Base-by-base conservation (phyloP, 2,888 invertebrate genomes). In the Cheilosia vernalis region DNA sequence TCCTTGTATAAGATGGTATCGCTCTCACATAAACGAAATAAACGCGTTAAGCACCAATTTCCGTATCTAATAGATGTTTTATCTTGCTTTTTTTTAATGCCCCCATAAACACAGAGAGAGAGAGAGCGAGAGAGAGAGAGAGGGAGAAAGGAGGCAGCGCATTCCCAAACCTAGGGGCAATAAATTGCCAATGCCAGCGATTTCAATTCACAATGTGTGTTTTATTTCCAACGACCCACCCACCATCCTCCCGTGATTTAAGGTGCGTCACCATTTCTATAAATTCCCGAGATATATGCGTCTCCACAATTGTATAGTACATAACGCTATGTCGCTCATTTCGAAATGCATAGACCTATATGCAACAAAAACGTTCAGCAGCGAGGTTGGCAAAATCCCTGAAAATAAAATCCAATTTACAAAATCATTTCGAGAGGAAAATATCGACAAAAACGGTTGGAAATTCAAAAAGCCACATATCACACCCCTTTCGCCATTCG, bases 1-100 rank as follows among this genome's bases (percentile, higher is more conserved):
- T 53, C 66, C 44, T 24, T 53, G 60, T 69, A 61, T 77, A 77
- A 77, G 53, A 53, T 69, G 37, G 21, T 53, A 69, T 76, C 60
- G 60, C 53, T 33, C 64, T 7, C 44, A 9, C n/a, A 47, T 40
- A 61, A 77, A 77, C 33, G 44, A 60, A 67, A 70, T 78, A 58
- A 78, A 70, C 17, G 24, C 47, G 51, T 63, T 78, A 73, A 78
- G 73, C 69, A 74, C 73, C 78, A 73, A 78, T 83, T 73, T 78
- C 78, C 83, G 83, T 74, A 84, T 79, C 61, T 77, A 72, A 78
- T 78, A 78, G 78, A 63, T 70, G 61, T 61, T 70, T 63, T 84
- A 70, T 70, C 42, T 73, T 64, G 37, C 77, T 40, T 73, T 40
- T 73, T 61, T 69, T 69, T 73, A 72, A 73, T 63, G 17, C 56